These are phyloP conservation scores for Leucoptera coffeella DNA, from an alignment of 2,888 invertebrate genomes.

Conservation along the genomic window DNA sequence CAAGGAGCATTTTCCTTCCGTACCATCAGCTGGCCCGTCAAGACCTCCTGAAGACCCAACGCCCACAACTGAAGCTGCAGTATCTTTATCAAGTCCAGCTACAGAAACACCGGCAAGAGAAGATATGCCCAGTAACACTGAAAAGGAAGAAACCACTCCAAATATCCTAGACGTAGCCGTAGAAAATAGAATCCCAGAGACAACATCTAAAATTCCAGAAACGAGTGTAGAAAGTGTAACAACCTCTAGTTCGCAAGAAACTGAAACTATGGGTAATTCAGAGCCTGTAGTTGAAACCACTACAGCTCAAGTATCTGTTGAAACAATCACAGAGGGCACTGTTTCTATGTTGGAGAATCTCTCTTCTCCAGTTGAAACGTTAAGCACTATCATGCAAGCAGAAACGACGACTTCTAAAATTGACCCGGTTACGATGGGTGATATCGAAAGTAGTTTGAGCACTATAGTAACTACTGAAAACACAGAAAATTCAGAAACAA, in stretches of 20 bases:
- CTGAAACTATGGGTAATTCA: conserved; percentile 7
- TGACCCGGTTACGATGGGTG: not conserved
- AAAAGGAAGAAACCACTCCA: conserved; percentile 7
- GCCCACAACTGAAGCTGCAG: conserved; percentile 20
- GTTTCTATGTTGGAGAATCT: not conserved
- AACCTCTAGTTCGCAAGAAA: conserved; percentile 4
- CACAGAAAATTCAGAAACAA: no score
- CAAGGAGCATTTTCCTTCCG: conserved; percentile 22
- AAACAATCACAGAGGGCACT: not conserved
- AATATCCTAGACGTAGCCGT: conserved; percentile 6
- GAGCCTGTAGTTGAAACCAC: conserved; percentile 7
- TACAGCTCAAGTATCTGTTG: not conserved
- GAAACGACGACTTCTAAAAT: not conserved
- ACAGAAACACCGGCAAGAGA: conserved; percentile 11
- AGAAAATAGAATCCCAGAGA: conserved; percentile 1
- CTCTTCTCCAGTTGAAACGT: not conserved
- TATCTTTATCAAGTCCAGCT: conserved; percentile 17
- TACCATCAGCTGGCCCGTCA: conserved; percentile 14
- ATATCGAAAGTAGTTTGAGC: not conserved
- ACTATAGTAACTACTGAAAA: conserved; percentile 1
- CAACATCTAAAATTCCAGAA: conserved; percentile 4
- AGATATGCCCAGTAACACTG: conserved; percentile 10
- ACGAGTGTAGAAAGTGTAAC: conserved; percentile 8
- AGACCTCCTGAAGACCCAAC: conserved; percentile 18
- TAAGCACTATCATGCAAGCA: not conserved